Percentiles rank a stretch among this genome's conserved stretches.
phyloP scores from a whole-genome alignment of 2,113 vertebrate species.

The Stictonetta naevosa region DNA sequence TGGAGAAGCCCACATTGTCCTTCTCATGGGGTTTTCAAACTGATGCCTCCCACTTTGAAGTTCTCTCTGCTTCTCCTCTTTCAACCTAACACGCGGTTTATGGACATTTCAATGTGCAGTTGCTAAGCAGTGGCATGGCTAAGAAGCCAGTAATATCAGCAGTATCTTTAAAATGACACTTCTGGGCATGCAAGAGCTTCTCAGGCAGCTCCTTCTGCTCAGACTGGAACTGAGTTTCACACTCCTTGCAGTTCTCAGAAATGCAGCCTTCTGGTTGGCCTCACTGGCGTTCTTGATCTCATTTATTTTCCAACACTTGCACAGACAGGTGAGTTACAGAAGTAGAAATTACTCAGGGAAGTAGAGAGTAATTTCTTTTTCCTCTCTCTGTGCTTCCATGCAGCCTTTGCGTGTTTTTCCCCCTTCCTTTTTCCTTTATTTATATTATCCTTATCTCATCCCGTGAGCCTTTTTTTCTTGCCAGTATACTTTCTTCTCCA shows the following conservation, averaged over 20 bases:
- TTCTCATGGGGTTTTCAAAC: background rate
- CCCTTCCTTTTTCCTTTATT: too few species aligned
- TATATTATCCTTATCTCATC: too few species aligned
- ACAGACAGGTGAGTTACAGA: background rate
- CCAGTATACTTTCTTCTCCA: too few species aligned
- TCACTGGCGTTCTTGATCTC: background rate
- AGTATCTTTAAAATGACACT: background rate
- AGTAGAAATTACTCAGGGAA: too few species aligned
- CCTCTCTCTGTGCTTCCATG: too few species aligned
- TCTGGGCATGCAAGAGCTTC: background rate
- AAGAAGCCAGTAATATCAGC: background rate
- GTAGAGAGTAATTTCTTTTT: too few species aligned
- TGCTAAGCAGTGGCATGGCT: constrained; percentile 40
- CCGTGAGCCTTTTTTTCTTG: too few species aligned
- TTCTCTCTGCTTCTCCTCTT: background rate
- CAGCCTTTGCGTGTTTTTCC: too few species aligned
- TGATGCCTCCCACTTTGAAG: background rate
- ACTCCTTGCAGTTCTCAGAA: background rate
- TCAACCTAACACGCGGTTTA: background rate
- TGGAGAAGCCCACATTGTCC: background rate
- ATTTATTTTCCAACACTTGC: background rate
- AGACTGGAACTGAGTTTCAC: background rate
- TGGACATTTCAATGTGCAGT: background rate
- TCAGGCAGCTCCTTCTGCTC: background rate
- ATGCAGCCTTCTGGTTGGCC: background rate